phyloP scores from a whole-genome alignment of 2,888 invertebrate species.

The Caenorhabditis drosophilae region DNA sequence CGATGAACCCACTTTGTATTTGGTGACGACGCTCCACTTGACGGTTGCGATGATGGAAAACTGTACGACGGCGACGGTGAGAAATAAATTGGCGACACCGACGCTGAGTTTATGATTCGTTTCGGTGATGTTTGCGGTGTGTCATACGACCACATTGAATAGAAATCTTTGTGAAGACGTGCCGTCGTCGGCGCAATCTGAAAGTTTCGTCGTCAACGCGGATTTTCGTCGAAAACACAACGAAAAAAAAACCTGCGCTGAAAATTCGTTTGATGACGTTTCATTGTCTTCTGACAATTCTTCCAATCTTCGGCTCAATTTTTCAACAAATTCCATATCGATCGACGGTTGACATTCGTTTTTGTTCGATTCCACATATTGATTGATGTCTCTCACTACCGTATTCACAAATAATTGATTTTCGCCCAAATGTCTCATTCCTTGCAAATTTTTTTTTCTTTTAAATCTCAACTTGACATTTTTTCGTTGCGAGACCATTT shows the following conservation, averaged over 20 bases:
- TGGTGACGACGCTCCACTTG: conserved; percentile 28
- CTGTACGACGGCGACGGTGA: conserved; percentile 29
- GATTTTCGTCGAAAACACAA: too few species aligned
- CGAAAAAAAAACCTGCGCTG: too few species aligned
- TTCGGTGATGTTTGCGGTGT: conserved; percentile 31
- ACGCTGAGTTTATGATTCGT: neutral
- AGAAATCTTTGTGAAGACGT: conserved; percentile 41
- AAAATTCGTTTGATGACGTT: too few species aligned
- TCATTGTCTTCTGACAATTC: neutral
- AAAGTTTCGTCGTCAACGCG: too few species aligned
- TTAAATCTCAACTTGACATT: too few species aligned
- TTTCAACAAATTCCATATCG: conserved; percentile 21
- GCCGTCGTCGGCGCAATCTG: too few species aligned
- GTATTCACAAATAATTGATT: conserved; percentile 43
- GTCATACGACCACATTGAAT: conserved; percentile 37
- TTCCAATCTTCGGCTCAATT: conserved; percentile 4
- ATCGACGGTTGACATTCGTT: conserved; percentile 30
- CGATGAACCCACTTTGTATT: too few species aligned
- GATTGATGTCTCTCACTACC: conserved; percentile 42
- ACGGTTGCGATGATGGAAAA: conserved; percentile 19
- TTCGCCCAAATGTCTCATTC: conserved; percentile 37
- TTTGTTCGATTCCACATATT: conserved; percentile 33
- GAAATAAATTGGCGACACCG: conserved; percentile 15
- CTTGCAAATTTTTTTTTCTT: conserved; percentile 3
- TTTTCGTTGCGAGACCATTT: too few species aligned